A percentile compares a stretch with the other conserved stretches of the same genome.
These are phyloP conservation scores for Gryllus bimaculatus DNA, from an alignment of 1,140 invertebrate genomes.

Conservation along the genomic window DNA sequence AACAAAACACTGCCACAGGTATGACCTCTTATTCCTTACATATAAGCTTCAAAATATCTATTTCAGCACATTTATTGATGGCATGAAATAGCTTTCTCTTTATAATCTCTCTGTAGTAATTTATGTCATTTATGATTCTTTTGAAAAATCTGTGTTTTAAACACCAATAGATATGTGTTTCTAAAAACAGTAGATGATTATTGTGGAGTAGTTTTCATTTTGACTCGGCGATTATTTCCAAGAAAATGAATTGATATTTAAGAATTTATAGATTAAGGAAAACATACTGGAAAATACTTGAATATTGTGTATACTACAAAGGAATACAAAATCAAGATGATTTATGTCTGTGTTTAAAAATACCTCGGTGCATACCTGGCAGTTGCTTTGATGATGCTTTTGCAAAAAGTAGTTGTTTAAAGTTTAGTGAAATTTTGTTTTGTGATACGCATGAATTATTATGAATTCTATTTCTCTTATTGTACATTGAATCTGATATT, in stretches of 20 bases:
- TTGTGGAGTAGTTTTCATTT: background rate
- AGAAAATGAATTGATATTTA: background rate
- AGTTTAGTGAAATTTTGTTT: background rate
- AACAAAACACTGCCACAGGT: background rate
- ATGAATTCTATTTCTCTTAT: background rate
- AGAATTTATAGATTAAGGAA: background rate
- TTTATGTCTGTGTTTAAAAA: background rate
- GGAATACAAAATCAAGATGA: background rate
- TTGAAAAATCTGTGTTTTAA: background rate
- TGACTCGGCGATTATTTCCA: background rate
- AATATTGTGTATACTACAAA: background rate
- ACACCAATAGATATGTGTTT: background rate
- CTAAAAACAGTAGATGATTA: background rate
- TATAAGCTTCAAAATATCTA: background rate
- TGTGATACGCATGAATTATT: background rate
- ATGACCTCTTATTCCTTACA: background rate
- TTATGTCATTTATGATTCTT: background rate
- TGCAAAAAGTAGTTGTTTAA: background rate
- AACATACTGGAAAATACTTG: background rate
- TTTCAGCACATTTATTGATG: background rate
- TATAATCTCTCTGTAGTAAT: background rate
- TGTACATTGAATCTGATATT: background rate
- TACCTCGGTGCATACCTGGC: background rate
- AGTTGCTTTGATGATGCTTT: background rate
- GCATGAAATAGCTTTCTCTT: background rate